Evolutionary conservation across 2,888 invertebrate genomes (phyloP), one percentile per base, ranked within the genome.

Genomic region (Leptogaster cylindrica): DNA sequence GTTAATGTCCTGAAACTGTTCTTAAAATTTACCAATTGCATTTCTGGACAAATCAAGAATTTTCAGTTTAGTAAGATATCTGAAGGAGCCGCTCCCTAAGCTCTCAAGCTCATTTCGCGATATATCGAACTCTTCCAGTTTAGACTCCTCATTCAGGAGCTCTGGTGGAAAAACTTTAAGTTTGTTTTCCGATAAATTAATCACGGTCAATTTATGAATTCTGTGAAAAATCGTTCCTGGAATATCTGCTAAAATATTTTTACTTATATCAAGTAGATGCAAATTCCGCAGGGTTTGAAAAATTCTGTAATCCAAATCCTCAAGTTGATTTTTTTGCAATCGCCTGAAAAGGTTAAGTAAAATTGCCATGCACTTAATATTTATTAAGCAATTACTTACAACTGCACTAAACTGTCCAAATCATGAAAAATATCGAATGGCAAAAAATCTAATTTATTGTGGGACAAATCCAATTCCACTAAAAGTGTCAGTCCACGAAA

Each of bases 41-140:
- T 90, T 90, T 75, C 85, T 84, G 2, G 87, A 86, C 44, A 90
- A 77, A 72, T 88, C 86, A 3, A 90, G 77, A 7, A 83, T 78
- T 72, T 82, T 84, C 6, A 90, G 73, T 36, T 81, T 80, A 3
- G 74, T 75, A 50, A 88, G 77, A 61, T 84, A 81, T 4, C 75
- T 74, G 70, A 88, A 83, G 27, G 84, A 76, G 48, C 79, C 79
- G n/a, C 82, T 81, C 1, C 83, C 80, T 10, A 90, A 76, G 2
- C 77, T 76, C 33, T 81, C 78, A 61, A 90, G 77, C 68, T 81
- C 79, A 77, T 90, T 90, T 5, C 84, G 83, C 2, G 87, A 86
- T 61, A 89, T 79, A 77, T 89, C 89, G 28, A 91, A 77, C 72
- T 88, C 88, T 75, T 86, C 86, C 18, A 91, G 76, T 64, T 80